phyloP scores from a whole-genome alignment of 2,113 vertebrate genomes.

The Mirza zaza region DNA sequence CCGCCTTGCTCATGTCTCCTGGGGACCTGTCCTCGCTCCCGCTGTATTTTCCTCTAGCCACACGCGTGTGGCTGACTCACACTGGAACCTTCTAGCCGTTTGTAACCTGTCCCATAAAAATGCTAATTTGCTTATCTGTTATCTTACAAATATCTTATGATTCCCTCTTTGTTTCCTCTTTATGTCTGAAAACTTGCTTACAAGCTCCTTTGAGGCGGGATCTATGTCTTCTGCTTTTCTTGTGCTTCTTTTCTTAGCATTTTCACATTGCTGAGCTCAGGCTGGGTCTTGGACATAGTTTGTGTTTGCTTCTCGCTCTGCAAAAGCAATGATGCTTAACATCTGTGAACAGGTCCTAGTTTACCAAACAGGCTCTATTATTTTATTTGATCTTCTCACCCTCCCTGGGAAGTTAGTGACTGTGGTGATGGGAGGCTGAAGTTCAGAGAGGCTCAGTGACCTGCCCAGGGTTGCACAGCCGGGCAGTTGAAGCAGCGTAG shows the following conservation, averaged over 20 bases:
- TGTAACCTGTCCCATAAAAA: not conserved
- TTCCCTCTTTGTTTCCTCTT: not conserved
- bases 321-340: not conserved
- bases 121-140: not conserved
- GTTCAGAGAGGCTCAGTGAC: not conserved
- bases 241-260: not conserved
- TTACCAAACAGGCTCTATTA: not conserved
- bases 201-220: not conserved
- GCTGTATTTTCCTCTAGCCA: not conserved
- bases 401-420: not conserved
- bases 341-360: not conserved
- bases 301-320: not conserved
- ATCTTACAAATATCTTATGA: not conserved
- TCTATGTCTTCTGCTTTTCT: not conserved
- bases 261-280: not conserved
- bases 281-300: not conserved
- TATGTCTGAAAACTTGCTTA: not conserved
- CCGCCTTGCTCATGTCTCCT: not conserved
- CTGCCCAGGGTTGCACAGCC: not conserved
- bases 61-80: too few species aligned
- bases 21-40: not conserved
- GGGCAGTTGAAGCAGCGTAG: not conserved
- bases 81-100: not conserved
- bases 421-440: rapidly evolving
- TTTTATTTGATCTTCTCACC: not conserved